A percentile compares a stretch with the other conserved stretches of the same genome.
Conservation (phyloP, 2,113 vertebrate species). For the Struthio camelus region DNA sequence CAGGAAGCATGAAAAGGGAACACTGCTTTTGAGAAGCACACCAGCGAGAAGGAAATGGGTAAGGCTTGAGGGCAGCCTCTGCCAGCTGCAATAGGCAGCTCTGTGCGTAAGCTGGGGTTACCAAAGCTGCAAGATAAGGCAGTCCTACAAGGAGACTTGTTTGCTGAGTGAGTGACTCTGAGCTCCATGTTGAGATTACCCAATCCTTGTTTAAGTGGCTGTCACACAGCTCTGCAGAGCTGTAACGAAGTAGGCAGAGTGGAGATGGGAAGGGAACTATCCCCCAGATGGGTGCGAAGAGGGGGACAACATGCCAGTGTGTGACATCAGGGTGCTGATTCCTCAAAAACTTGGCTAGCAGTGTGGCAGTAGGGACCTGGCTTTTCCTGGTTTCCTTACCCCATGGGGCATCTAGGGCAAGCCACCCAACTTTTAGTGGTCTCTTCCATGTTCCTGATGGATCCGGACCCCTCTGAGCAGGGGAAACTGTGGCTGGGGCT, state of each 20-base stretch:
- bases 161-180: not conserved
- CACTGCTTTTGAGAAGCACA: not conserved
- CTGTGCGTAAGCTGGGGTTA: not conserved
- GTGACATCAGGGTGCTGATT: not conserved
- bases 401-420: no score
- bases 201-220: not conserved
- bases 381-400: no score
- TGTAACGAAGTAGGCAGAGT: not conserved
- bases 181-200: not conserved
- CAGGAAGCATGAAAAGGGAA: not conserved
- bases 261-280: not conserved
- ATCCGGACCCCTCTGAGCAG: no score
- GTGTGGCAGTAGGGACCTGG: not conserved
- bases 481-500: no score
- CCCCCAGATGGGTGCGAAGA: no score
- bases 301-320: not conserved
- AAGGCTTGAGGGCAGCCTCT: not conserved
- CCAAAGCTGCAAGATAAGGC: not conserved
- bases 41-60: not conserved
- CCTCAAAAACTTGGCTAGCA: not conserved
- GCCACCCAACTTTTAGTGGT: no score
- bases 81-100: not conserved
- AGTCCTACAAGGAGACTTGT: not conserved
- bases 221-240: not conserved
- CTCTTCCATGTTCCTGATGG: no score